These are phyloP conservation scores for Anarhynchus alexandrinus DNA, from an alignment of 2,113 vertebrate genomes.

Conservation along the genomic window DNA sequence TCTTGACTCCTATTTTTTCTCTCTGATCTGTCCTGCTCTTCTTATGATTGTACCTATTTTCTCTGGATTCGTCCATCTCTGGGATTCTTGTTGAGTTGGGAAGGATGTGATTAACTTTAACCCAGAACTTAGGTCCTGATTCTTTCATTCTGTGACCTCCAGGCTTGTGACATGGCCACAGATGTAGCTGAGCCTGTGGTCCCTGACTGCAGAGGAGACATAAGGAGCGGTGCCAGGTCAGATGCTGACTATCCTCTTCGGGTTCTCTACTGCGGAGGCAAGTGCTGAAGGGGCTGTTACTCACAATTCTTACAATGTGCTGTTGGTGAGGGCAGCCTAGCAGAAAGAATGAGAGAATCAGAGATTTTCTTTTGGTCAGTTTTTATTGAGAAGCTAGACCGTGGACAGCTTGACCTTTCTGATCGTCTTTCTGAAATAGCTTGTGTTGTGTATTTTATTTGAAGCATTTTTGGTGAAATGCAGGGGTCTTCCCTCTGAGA, in stretches of 20 bases:
- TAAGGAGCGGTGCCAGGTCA: constrained; percentile 60
- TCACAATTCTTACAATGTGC: too few species aligned
- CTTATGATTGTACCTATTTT: accelerated
- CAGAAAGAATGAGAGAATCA: background rate
- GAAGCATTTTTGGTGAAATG: background rate
- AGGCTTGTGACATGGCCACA: constrained; percentile 77
- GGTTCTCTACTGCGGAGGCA: constrained; percentile 97
- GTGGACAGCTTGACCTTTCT: background rate
- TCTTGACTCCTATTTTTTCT: background rate
- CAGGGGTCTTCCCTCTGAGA: background rate
- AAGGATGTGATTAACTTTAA: background rate
- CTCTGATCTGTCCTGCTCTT: background rate
- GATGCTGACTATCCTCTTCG: constrained; percentile 86
- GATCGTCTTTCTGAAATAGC: background rate
- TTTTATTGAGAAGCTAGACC: background rate
- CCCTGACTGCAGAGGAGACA: constrained; percentile 82
- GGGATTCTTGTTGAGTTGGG: background rate
- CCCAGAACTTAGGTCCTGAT: background rate
- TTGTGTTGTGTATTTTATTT: background rate
- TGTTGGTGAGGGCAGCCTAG: background rate
- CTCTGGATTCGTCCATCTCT: background rate
- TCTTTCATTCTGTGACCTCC: background rate
- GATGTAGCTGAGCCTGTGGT: constrained; percentile 83
- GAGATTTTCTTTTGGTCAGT: background rate
- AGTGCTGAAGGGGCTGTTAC: constrained; percentile 3